These are phyloP conservation scores for Acrocephalus kingi DNA, from an alignment of 2,113 vertebrate species.

Conservation along the genomic window DNA sequence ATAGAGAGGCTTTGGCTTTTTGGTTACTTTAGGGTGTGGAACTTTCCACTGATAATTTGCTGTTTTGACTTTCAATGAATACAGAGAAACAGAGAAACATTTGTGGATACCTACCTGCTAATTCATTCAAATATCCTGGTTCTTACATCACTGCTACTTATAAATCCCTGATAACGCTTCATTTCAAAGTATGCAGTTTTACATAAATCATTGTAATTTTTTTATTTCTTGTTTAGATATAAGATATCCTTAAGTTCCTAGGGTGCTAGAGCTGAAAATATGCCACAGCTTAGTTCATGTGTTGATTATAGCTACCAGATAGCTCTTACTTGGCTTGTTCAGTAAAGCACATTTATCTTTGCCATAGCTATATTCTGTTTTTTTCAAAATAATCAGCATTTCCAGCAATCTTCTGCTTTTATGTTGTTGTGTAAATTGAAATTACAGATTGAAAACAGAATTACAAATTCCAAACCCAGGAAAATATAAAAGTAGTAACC, in stretches of 20 bases:
- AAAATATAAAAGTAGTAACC: neutral
- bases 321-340: neutral
- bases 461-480: neutral
- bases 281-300: neutral
- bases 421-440: neutral
- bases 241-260: neutral
- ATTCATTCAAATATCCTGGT: neutral
- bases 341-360: neutral
- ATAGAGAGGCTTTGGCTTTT: conserved; percentile 16
- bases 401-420: neutral
- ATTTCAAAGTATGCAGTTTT: neutral
- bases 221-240: neutral
- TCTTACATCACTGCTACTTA: neutral
- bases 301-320: neutral
- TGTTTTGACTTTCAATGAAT: neutral
- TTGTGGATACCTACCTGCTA: neutral
- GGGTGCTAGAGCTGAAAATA: neutral
- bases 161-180: neutral
- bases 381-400: neutral
- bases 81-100: neutral
- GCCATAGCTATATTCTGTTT: neutral
- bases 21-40: neutral
- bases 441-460: neutral
- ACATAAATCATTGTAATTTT: neutral
- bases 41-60: neutral